A percentile compares a stretch with the other conserved stretches of the same genome.
phyloP scores from a whole-genome alignment of 1,140 invertebrate species.

The Hermatobates lingyangjiaoensis region DNA sequence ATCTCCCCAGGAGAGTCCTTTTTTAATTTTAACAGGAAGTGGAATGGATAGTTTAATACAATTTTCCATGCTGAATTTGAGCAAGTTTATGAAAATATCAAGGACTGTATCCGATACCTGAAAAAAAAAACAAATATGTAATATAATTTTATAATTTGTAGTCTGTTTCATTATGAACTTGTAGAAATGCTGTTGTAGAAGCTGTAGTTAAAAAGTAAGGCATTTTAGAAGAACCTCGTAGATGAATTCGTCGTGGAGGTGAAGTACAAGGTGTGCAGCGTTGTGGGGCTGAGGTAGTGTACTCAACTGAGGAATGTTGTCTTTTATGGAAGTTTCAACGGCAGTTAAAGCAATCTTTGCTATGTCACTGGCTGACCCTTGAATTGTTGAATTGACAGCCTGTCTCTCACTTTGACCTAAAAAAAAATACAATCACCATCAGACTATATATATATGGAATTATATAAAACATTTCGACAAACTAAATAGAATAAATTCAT shows the following conservation, averaged over 20 bases:
- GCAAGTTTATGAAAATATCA: constrained; percentile 35
- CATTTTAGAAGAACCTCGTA: constrained; percentile 51
- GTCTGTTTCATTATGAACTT: not conserved
- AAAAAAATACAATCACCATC: not conserved
- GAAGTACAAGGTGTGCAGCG: constrained; percentile 48
- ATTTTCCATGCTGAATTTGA: constrained; percentile 65
- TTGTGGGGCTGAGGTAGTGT: not conserved
- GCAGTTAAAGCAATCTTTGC: constrained; percentile 75
- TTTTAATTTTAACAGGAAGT: constrained; percentile 70
- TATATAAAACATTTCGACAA: no score
- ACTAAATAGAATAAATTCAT: no score
- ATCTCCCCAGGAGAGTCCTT: constrained; percentile 67
- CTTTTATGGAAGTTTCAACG: constrained; percentile 38
- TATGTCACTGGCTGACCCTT: constrained; percentile 90
- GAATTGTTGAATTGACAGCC: constrained; percentile 84
- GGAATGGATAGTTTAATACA: constrained; percentile 50
- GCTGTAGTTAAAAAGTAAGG: constrained; percentile 17
- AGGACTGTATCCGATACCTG: constrained; percentile 32
- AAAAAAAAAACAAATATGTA: constrained; percentile 9
- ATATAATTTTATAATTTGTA: constrained; percentile 1
- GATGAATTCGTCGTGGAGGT: constrained; percentile 91
- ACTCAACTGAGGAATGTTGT: constrained; percentile 15
- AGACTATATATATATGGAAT: no score
- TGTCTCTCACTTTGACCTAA: constrained; percentile 78
- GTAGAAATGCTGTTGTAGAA: not conserved